phyloP scores from a whole-genome alignment of 2,113 vertebrate genomes.

The Syngnathus floridae region DNA sequence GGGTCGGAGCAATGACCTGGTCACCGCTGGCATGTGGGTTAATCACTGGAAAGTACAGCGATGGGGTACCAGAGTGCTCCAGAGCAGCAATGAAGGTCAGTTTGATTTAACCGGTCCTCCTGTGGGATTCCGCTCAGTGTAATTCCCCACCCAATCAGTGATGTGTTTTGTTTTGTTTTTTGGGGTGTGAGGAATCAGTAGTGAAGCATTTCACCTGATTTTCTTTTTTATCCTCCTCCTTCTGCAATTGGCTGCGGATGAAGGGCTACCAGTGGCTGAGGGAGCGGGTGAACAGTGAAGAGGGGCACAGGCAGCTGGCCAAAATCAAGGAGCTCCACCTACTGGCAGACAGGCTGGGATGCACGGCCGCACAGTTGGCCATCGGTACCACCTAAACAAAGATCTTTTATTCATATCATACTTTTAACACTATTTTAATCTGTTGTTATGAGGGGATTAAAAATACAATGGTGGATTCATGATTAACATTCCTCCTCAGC shows the following conservation, averaged over 20 bases:
- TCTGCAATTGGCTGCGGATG: conserved; percentile 24
- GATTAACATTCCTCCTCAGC: conserved; percentile 54
- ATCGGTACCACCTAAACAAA: conserved; percentile 71
- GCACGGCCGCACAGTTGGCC: conserved; percentile 90
- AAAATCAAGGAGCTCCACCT: conserved; percentile 97
- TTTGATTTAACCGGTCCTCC: conserved; percentile 21
- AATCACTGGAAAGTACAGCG: conserved; percentile 86
- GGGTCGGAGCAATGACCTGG: conserved; percentile 90
- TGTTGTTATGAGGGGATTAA: neutral
- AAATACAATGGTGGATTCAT: neutral
- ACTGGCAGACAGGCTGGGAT: conserved; percentile 88
- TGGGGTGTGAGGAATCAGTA: conserved; percentile 24
- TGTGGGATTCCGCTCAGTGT: conserved; percentile 14
- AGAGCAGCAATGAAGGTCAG: conserved; percentile 81
- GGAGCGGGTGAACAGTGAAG: conserved; percentile 92
- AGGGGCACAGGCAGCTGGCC: conserved; percentile 89
- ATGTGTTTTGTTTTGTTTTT: neutral
- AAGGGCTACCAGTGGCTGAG: conserved; percentile 98
- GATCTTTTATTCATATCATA: neutral
- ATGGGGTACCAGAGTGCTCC: conserved; percentile 77
- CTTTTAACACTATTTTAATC: neutral
- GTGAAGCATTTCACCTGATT: neutral
- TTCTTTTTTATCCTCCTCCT: conserved; percentile 18
- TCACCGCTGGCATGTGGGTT: conserved; percentile 84
- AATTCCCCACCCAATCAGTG: conserved; percentile 13